phyloP scores from a whole-genome alignment of 2,113 vertebrate species.

The Leptocoma aspasia region DNA sequence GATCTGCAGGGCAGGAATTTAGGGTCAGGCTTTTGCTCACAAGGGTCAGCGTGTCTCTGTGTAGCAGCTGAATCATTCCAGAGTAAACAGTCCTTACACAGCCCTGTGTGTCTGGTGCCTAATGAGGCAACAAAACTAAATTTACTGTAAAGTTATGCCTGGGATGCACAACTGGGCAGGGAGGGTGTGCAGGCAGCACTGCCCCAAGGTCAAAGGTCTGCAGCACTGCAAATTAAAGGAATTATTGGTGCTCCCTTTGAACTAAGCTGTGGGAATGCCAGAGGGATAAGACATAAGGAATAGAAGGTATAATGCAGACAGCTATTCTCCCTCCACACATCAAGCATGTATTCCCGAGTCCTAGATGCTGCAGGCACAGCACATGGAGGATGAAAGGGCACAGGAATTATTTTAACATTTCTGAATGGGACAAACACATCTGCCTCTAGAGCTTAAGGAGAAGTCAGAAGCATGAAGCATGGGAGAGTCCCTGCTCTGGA shows the following conservation, averaged over 20 bases:
- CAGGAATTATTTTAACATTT: background rate
- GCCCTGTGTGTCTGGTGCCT: background rate
- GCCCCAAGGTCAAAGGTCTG: background rate
- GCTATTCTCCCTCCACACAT: background rate
- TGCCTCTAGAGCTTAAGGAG: background rate
- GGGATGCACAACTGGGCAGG: background rate
- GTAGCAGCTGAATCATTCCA: background rate
- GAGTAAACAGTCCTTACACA: background rate
- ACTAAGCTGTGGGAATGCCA: background rate
- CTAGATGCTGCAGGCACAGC: background rate
- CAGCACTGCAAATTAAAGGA: background rate
- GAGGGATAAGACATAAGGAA: background rate
- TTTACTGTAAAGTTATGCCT: background rate
- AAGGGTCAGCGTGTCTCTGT: background rate
- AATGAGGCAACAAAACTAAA: constrained; percentile 27
- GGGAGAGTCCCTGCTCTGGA: background rate
- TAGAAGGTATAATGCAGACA: background rate
- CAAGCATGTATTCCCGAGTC: background rate
- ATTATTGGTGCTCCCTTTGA: background rate
- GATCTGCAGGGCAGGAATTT: background rate
- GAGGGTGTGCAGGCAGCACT: background rate
- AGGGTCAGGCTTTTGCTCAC: background rate
- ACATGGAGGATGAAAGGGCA: background rate
- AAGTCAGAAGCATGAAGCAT: background rate
- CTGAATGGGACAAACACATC: background rate